Evolutionary conservation across 2,888 invertebrate species (phyloP), one percentile per base, ranked within the genome.

Genomic region (Metopia argyrocephala): DNA sequence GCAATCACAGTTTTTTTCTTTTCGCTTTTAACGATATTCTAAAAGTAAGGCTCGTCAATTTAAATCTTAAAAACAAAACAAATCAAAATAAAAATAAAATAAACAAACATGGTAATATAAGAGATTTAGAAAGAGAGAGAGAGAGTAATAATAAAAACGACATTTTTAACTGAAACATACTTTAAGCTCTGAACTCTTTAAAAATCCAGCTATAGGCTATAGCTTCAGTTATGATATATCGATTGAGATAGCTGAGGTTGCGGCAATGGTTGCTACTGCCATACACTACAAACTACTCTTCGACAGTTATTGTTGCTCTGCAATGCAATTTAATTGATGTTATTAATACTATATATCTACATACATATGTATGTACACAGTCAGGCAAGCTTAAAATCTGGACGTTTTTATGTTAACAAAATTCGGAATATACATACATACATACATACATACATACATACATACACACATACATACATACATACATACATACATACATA

Each of bases 21-120:
- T 46, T 27, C 52, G 18, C 46, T 48, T 7, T 62, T 69, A 69
- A 38, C 52, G 27, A 31, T 48, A 76, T 76, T 76, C 69, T 76
- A 69, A 76, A 38, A 69, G 69, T 76, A 31, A 69, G 45, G 28
- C 61, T 76, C 62, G 76, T 76, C 76, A 76, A 56, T 61, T 46
- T 15, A 76, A 76, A 69, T 15, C 9, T 15, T 9, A 38, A 12
- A 38, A 9, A 38, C 61, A 48, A 76, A 76, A 56, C 62, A 69
- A 62, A 62, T 62, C 68, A 76, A 69, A 62, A 59, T 57, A 75
- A 9, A 75, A 66, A 75, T 48, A n/a, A 27, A 74, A 61, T 48
- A 62, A 12, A 31, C 7, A 31, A 7, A 31, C 31, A n/a, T 23
- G 12, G 23, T 21, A 27, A 27, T 27, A 27, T 27, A 27, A 27